Evolutionary conservation across 2,797 vertebrate species (phyloP).

Genomic region (Hemitrygon akajei): DNA sequence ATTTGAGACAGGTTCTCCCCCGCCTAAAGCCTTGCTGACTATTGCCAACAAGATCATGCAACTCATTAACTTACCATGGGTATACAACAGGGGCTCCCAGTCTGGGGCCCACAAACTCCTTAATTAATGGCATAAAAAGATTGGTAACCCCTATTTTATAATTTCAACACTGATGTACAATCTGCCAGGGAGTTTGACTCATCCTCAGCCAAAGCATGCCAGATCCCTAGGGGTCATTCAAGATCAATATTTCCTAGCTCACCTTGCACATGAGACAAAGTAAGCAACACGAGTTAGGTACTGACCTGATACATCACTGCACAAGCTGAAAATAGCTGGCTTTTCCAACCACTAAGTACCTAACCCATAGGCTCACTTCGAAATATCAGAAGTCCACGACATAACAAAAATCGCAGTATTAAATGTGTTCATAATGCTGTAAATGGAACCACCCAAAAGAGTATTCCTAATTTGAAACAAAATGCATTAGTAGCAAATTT

Average conservation of each 20-base stretch:
- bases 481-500: neutral
- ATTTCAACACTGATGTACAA: neutral
- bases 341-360: neutral
- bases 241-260: neutral
- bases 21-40: no score
- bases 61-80: neutral
- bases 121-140: no score
- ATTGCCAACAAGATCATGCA: neutral
- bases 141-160: neutral
- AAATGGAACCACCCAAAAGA: neutral
- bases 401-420: neutral
- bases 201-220: neutral
- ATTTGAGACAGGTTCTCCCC: no score
- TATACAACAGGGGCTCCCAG: no score
- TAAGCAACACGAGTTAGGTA: neutral
- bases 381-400: neutral
- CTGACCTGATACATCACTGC: neutral
- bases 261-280: neutral
- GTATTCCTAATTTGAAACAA: neutral
- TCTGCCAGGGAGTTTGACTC: neutral
- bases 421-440: neutral
- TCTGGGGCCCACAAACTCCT: no score
- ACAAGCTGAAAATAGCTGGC: neutral
- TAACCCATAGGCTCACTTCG: neutral
- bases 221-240: neutral